Percentiles rank a stretch among this genome's conserved stretches.
These are phyloP conservation scores for Zapornia atra DNA, from an alignment of 2,113 vertebrate genomes.

Conservation along the genomic window DNA sequence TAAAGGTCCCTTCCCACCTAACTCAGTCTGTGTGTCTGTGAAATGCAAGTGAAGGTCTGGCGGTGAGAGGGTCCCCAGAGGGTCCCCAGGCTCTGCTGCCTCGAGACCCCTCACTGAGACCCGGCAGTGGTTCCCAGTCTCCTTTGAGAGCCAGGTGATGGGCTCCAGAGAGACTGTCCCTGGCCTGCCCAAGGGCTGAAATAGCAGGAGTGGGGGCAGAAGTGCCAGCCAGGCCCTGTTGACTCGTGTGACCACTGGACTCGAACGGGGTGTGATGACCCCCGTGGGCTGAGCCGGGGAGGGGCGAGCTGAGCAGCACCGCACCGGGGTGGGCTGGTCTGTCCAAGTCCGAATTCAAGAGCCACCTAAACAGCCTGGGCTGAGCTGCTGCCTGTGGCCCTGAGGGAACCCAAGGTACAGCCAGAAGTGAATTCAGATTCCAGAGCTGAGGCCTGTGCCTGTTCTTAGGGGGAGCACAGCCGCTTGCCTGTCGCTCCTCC, in stretches of 20 bases:
- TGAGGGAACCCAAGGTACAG: too few relatives aligned
- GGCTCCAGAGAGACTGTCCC: not conserved
- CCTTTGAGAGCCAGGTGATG: accelerated
- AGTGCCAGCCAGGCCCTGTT: too few relatives aligned
- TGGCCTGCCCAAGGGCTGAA: not conserved
- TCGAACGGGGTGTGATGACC: accelerated
- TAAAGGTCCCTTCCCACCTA: too few relatives aligned
- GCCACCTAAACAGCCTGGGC: too few relatives aligned
- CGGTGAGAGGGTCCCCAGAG: not conserved
- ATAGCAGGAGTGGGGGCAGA: not conserved
- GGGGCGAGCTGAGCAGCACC: too few relatives aligned
- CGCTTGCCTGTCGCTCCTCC: not conserved
- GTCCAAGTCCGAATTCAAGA: not conserved
- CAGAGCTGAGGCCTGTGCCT: not conserved
- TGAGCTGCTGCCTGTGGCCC: too few relatives aligned
- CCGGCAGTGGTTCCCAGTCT: not conserved
- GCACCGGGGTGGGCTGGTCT: accelerated
- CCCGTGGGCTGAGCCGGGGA: accelerated
- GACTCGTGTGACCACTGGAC: accelerated
- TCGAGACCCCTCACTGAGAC: accelerated
- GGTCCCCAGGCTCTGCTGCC: accelerated
- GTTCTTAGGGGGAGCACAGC: not conserved
- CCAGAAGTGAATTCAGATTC: too few relatives aligned
- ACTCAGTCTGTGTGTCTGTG: too few relatives aligned
- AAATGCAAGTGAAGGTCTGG: accelerated